A percentile compares a stretch with the other conserved stretches of the same genome.
Evolutionary conservation across 2,797 vertebrate genomes (phyloP).

Genomic region (Poeciliopsis infans): DNA sequence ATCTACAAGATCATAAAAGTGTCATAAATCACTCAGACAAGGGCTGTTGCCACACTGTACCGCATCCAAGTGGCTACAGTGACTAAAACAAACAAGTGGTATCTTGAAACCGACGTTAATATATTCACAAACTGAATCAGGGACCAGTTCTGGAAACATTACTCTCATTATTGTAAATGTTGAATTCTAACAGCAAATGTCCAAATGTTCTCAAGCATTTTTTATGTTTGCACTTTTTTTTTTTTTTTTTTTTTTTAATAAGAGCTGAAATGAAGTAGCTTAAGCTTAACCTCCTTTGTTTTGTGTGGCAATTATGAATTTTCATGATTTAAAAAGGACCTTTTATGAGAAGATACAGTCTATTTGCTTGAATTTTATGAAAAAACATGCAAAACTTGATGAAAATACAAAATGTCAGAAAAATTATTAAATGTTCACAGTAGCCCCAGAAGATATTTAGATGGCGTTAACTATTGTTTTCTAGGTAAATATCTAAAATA

Average conservation of each 20-base stretch:
- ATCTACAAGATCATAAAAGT: conserved; percentile 34
- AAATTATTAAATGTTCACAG: conserved; percentile 19
- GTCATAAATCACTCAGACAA: conserved; percentile 42
- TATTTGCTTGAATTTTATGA: conserved; percentile 38
- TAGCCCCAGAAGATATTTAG: background rate
- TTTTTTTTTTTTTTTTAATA: conserved; percentile 23
- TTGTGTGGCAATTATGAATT: conserved; percentile 11
- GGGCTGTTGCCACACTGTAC: conserved; percentile 26
- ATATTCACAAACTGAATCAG: conserved; percentile 4
- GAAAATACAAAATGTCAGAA: conserved; percentile 28
- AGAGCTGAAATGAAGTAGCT: conserved; percentile 24
- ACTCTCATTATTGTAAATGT: conserved; percentile 11
- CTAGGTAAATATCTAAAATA: background rate
- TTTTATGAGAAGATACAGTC: conserved; percentile 16
- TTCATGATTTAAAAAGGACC: background rate
- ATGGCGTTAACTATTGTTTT: rapidly evolving
- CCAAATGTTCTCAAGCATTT: conserved; percentile 1
- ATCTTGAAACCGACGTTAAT: conserved; percentile 33
- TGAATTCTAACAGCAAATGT: conserved; percentile 8
- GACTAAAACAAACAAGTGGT: conserved; percentile 41
- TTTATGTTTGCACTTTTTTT: conserved; percentile 16
- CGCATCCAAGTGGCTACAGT: conserved; percentile 45
- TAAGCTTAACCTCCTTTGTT: conserved; percentile 3
- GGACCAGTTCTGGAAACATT: conserved; percentile 7
- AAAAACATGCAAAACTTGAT: conserved; percentile 32